These are phyloP conservation scores for Drosophila tsacasi DNA, from an alignment of 1,140 invertebrate species.

Conservation along the genomic window DNA sequence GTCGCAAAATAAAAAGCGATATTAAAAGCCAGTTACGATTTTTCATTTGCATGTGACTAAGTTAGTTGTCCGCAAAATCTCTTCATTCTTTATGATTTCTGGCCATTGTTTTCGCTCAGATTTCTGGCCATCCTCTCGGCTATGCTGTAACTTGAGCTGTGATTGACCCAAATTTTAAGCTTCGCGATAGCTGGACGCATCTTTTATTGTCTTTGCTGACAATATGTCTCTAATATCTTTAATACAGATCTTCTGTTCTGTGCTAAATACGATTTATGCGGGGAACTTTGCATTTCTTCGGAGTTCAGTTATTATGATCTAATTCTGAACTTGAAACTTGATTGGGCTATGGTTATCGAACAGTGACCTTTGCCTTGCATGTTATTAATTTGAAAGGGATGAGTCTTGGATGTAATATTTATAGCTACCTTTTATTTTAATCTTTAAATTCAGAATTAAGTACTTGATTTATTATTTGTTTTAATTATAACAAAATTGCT, in stretches of 20 bases:
- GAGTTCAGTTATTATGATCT: conserved; percentile 57
- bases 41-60: conserved; percentile 66
- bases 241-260: conserved; percentile 35
- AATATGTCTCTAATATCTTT: conserved; percentile 25
- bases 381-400: too few relatives aligned
- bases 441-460: too few relatives aligned
- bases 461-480: too few relatives aligned
- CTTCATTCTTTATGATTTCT: conserved; percentile 40
- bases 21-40: conserved; percentile 70
- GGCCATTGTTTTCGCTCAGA: conserved; percentile 46
- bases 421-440: too few relatives aligned
- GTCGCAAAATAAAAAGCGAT: conserved; percentile 26
- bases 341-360: conserved; percentile 29
- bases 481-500: too few relatives aligned
- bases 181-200: conserved; percentile 37
- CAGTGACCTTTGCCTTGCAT: conserved; percentile 46
- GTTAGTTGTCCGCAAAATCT: conserved; percentile 31
- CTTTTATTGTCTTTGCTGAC: conserved; percentile 39
- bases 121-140: conserved; percentile 25
- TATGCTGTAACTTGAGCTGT: conserved; percentile 41
- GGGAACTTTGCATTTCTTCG: conserved; percentile 14
- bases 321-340: conserved; percentile 43
- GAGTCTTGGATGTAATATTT: background rate
- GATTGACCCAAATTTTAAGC: conserved; percentile 45
- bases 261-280: conserved; percentile 64